Evolutionary conservation across 2,113 vertebrate genomes (phyloP).

Genomic region (Noturus placidus): DNA sequence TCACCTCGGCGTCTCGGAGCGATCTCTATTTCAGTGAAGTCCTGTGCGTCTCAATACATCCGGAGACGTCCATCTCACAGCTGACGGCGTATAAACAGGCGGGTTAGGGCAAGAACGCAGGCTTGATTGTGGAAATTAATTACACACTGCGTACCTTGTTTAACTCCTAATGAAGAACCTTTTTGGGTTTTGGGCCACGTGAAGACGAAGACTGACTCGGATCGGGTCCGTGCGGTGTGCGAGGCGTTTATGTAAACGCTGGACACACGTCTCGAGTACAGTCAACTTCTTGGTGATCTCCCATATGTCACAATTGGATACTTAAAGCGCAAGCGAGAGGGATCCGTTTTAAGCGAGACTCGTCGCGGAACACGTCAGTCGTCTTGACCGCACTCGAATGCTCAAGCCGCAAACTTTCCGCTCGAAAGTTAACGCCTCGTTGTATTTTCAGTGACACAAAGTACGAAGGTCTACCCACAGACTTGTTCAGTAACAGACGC

Average conservation of each 20-base stretch:
- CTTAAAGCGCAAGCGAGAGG: background rate
- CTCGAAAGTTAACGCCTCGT: background rate
- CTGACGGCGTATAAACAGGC: too few relatives aligned
- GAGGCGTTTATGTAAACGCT: background rate
- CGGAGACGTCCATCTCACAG: background rate
- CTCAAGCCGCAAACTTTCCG: background rate
- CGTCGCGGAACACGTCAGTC: background rate
- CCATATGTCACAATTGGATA: background rate
- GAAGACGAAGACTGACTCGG: background rate
- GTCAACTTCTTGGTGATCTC: background rate
- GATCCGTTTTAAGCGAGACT: background rate
- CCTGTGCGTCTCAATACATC: background rate
- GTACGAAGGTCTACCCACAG: background rate
- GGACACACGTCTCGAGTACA: background rate
- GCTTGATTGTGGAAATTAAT: background rate
- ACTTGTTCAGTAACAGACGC: background rate
- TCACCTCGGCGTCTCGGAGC: background rate
- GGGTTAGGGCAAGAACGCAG: background rate
- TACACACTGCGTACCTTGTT: background rate
- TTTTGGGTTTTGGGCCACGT: background rate
- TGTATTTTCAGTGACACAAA: background rate
- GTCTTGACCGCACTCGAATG: background rate
- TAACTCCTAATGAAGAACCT: background rate
- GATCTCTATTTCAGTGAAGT: background rate
- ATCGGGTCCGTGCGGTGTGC: background rate